phyloP scores from a whole-genome alignment of 2,797 vertebrate species.

The Thamnophis elegans region DNA sequence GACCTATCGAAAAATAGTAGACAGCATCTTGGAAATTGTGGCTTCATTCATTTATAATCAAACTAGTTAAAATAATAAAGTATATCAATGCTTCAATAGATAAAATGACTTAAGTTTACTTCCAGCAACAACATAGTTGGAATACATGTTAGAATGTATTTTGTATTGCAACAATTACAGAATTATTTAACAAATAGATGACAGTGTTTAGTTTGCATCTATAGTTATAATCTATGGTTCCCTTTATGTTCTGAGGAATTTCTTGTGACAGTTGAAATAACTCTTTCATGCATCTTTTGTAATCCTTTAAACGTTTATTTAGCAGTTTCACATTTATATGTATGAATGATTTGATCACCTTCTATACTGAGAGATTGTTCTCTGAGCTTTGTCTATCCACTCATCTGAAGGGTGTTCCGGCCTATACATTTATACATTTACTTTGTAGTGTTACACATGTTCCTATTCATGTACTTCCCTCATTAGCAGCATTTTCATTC shows the following conservation, averaged over 20 bases:
- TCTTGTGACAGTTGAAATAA: neutral
- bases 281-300: neutral
- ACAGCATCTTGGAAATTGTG: neutral
- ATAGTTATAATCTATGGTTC: neutral
- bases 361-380: too few species aligned
- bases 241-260: neutral
- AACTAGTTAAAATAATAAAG: neutral
- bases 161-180: neutral
- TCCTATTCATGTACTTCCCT: too few species aligned
- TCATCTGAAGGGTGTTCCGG: neutral
- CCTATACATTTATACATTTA: neutral
- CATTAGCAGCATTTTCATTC: neutral
- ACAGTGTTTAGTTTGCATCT: neutral
- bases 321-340: too few species aligned
- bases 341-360: too few species aligned
- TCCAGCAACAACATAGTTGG: neutral
- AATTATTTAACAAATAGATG: neutral
- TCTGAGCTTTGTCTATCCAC: neutral
- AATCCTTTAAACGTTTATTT: too few species aligned
- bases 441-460: too few species aligned
- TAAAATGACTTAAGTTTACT: neutral
- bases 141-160: neutral
- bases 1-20: neutral
- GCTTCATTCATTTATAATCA: neutral
- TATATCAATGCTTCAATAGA: neutral